Percentiles rank a stretch among this genome's conserved stretches.
Evolutionary conservation across 2,113 vertebrate genomes (phyloP).

Genomic region (Aramus guarauna): DNA sequence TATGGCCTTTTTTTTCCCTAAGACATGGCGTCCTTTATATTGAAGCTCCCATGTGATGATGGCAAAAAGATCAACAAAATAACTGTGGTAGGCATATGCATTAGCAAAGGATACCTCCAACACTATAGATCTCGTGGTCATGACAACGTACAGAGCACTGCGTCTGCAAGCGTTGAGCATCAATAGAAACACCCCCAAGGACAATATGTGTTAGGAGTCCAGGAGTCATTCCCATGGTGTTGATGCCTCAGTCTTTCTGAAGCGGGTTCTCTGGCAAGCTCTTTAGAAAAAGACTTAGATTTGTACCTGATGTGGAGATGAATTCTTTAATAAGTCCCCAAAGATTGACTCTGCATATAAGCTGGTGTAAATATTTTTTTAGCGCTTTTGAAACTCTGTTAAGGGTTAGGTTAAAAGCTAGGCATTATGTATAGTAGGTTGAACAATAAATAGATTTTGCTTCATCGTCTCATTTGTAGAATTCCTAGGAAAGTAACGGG

Average conservation of each 20-base stretch:
- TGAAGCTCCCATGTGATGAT: background rate
- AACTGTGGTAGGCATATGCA: background rate
- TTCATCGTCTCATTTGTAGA: background rate
- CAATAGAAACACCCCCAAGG: background rate
- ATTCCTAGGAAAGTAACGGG: background rate
- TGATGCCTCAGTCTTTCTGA: background rate
- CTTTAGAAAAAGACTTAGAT: background rate
- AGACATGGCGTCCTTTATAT: background rate
- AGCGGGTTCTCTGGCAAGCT: background rate
- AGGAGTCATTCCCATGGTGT: background rate
- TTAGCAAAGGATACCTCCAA: background rate
- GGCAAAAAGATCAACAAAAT: background rate
- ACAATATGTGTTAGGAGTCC: rapidly evolving
- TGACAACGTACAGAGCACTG: background rate
- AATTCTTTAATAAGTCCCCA: background rate
- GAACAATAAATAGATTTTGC: background rate
- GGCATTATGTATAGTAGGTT: background rate
- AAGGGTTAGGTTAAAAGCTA: background rate
- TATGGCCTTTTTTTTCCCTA: background rate
- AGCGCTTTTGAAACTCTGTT: background rate
- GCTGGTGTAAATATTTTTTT: background rate
- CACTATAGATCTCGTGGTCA: background rate
- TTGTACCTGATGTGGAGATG: background rate
- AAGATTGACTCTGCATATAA: background rate
- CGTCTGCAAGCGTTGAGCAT: rapidly evolving